Evolutionary conservation across 2,888 invertebrate genomes (phyloP).

Genomic region (Carcina quercana): DNA sequence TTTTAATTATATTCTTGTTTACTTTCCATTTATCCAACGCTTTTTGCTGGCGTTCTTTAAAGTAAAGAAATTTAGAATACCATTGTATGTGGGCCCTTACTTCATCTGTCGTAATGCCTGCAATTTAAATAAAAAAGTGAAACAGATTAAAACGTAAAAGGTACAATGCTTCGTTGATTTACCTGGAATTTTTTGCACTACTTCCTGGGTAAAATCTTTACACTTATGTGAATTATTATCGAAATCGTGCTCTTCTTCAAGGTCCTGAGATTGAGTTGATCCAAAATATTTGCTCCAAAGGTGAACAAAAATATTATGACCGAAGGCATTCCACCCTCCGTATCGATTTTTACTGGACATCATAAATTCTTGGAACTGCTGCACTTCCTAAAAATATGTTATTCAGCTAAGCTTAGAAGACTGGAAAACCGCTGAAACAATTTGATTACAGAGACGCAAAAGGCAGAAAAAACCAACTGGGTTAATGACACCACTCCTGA

Average conservation of each 20-base stretch:
- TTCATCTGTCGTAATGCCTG: slow-evolving; percentile 33
- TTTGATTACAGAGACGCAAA: too few relatives aligned
- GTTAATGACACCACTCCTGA: too few relatives aligned
- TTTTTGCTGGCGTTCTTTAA: slow-evolving; percentile 43
- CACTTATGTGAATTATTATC: slow-evolving; percentile 16
- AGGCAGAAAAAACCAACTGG: too few relatives aligned
- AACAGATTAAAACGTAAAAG: neutral
- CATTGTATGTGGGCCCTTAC: slow-evolving; percentile 43
- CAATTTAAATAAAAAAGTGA: neutral
- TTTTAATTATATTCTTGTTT: slow-evolving; percentile 34
- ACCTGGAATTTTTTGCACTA: slow-evolving; percentile 41
- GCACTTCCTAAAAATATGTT: slow-evolving; percentile 66
- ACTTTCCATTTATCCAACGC: slow-evolving; percentile 54
- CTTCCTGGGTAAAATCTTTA: slow-evolving; percentile 30
- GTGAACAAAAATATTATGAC: slow-evolving; percentile 70
- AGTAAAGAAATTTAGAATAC: slow-evolving; percentile 43
- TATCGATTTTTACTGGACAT: slow-evolving; percentile 59
- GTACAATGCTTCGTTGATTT: too few relatives aligned
- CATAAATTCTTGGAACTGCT: slow-evolving; percentile 71
- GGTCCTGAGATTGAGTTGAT: neutral
- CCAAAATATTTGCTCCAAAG: slow-evolving; percentile 45
- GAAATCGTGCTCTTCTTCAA: slow-evolving; percentile 7
- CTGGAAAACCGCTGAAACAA: too few relatives aligned
- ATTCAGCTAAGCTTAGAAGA: too few relatives aligned
- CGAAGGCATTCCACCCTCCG: slow-evolving; percentile 73